Base-by-base conservation (phyloP, 2,888 invertebrate genomes). In the Nomada ruficornis region DNA sequence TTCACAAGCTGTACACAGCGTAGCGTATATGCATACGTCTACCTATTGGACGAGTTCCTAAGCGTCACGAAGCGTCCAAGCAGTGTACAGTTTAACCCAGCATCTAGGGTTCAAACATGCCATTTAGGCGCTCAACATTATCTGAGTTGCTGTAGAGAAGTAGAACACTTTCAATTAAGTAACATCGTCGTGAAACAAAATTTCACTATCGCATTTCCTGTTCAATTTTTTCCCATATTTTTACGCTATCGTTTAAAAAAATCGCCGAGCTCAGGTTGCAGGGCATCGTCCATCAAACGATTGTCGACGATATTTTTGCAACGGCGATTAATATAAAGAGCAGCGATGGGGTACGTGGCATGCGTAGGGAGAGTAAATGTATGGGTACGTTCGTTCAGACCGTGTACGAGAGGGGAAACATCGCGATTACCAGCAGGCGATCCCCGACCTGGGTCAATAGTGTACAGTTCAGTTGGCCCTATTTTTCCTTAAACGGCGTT, bases 351-450 rank as follows among this genome's bases (percentile, higher is more conserved):
- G 65, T 69, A 72, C 50, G 74, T 64, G 36, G 69, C 76, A 78
- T 59, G 83, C 83, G 80, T 83, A 83, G 18, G 50, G 20, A 36
- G 74, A 80, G 55, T 72, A 74, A 84, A 78, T 75, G 80, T 75
- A 65, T 59, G 64, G 63, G 54, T 67, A 68, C 50, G 84, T 57
- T 52, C 42, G 77, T 79, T 76, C 15, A 29, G 36, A 26, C 29
- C 50, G 47, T 44, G 74, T 67, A 44, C 63, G 73, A 63, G 59
- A 59, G 64, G 80, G 82, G 79, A 77, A 83, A 70, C 83, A 84
- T 86, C 85, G 84, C 85, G 86, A 90, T 91, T 89, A 90, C 82
- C 88, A 86, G 90, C 91, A 91, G 89, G 90, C 91, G 86, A 90
- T 80, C 79, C 83, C 84, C 86, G 84, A 89, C 88, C 89, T 86